phyloP scores from a whole-genome alignment of 2,888 invertebrate species.

The Troides aeacus region DNA sequence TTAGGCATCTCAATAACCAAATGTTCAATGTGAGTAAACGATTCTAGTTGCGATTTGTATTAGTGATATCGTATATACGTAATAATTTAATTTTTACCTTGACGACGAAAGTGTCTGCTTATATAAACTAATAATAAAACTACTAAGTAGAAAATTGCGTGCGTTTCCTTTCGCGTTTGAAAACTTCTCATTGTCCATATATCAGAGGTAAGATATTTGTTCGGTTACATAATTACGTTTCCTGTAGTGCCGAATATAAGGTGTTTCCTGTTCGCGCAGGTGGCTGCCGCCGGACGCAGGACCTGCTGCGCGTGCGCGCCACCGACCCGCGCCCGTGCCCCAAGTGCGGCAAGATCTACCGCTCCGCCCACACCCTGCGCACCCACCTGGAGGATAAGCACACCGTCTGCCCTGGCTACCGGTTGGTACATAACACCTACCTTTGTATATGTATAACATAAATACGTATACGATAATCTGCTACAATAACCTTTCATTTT shows the following conservation, averaged over 20 bases:
- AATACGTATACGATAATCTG: too few relatives aligned
- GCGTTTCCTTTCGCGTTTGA: conserved; percentile 33
- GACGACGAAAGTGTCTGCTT: conserved; percentile 74
- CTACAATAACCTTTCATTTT: too few relatives aligned
- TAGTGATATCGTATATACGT: conserved; percentile 80
- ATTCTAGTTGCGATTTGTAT: conserved; percentile 78
- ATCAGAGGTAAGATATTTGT: not conserved
- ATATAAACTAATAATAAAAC: conserved; percentile 76
- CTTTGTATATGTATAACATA: too few relatives aligned
- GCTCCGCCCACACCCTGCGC: conserved; percentile 93
- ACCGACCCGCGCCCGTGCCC: conserved; percentile 96
- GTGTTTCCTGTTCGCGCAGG: conserved; percentile 43
- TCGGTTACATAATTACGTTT: not conserved
- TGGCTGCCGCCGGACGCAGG: conserved; percentile 89
- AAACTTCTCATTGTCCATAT: not conserved
- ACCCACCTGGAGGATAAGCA: conserved; percentile 96
- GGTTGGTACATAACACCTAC: conserved; percentile 44
- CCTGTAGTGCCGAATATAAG: not conserved
- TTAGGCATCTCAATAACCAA: conserved; percentile 76
- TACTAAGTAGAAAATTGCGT: conserved; percentile 68
- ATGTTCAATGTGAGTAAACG: conserved; percentile 78
- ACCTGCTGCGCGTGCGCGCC: conserved; percentile 91
- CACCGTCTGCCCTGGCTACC: conserved; percentile 94
- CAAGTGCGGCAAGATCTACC: conserved; percentile 95
- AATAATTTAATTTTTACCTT: conserved; percentile 78